phyloP scores from a whole-genome alignment of 2,113 vertebrate genomes.

The Xiphias gladius region DNA sequence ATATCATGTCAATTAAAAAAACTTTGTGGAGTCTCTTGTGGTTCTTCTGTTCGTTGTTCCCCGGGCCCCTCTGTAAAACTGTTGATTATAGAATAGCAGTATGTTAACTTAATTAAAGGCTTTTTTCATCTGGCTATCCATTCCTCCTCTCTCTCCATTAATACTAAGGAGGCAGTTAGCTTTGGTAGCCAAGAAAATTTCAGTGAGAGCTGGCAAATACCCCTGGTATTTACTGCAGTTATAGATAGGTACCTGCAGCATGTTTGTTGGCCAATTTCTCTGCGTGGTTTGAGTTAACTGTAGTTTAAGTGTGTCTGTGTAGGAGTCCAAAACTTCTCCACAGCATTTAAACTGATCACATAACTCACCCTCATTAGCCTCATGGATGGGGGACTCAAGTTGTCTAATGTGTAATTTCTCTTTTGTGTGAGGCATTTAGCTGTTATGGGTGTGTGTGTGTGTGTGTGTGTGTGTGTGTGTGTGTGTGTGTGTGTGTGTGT shows the following conservation, averaged over 20 bases:
- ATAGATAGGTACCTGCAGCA: constrained; percentile 30
- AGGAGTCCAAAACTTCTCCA: constrained; percentile 63
- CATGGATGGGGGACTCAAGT: constrained; percentile 23
- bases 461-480: neutral
- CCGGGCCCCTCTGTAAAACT: too few relatives aligned
- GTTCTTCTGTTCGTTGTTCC: too few relatives aligned
- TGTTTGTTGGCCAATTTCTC: constrained; percentile 13
- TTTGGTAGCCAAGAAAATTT: neutral
- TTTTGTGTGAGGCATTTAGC: neutral
- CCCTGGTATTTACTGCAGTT: constrained; percentile 33
- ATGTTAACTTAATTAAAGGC: too few relatives aligned
- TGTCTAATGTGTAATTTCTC: constrained; percentile 37
- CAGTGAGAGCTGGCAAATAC: constrained; percentile 28
- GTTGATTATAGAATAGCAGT: too few relatives aligned
- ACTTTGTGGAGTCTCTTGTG: too few relatives aligned
- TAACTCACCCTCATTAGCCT: constrained; percentile 57
- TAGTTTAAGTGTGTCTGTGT: constrained; percentile 64
- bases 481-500: neutral
- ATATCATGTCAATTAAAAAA: too few relatives aligned
- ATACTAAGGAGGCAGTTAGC: too few relatives aligned
- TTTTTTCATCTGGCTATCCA: too few relatives aligned
- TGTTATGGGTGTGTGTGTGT: neutral
- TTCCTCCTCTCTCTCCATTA: too few relatives aligned
- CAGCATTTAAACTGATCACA: constrained; percentile 45
- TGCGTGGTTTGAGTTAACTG: constrained; percentile 36